Evolutionary conservation across 2,888 invertebrate genomes (phyloP), one percentile per base, ranked within the genome.

Genomic region (Callosobruchus maculatus): DNA sequence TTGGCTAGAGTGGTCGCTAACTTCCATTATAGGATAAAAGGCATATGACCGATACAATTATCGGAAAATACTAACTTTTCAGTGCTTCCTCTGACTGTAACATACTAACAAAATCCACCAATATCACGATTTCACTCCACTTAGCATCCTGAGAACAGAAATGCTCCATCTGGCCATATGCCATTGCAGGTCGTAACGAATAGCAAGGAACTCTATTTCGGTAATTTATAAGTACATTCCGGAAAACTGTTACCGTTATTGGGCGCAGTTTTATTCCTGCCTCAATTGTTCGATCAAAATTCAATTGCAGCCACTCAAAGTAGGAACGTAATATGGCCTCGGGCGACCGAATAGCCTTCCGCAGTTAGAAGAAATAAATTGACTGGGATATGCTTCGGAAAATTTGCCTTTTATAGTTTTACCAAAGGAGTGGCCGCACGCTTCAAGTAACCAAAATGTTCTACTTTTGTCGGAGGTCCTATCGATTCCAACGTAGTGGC

Each of bases 281-380:
- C 21, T 22, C 68, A 68, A 68, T 68, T 68, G 68, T 68, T 68
- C 21, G 68, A 68, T 68, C 68, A 68, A 68, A 68, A 68, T 68
- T 68, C 68, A 68, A 68, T 68, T 68, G 68, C 49, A 49, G 49
- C 49, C 49, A 18, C 49, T 49, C 49, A 49, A 49, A 49, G 49
- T 49, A 3, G 49, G 3, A 49, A 49, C 49, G 49, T 49, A 49
- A 49, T 49, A 49, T 49, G 49, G 7, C 49, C 13, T 49, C 49
- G 13, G 49, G 13, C 7, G 49, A 49, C 49, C 1, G 49, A 13
- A 49, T 13, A 49, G 49, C 49, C 18, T 18, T 18, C 18, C 13
- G 49, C 4, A 49, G 49, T 49, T 49, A 49, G 49, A 0, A 49
- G 13, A 13, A 49, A 49, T 49, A 49, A 49, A 49, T 18, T 49